Evolutionary conservation across 2,113 vertebrate species (phyloP).

Genomic region (Macrotus californicus): DNA sequence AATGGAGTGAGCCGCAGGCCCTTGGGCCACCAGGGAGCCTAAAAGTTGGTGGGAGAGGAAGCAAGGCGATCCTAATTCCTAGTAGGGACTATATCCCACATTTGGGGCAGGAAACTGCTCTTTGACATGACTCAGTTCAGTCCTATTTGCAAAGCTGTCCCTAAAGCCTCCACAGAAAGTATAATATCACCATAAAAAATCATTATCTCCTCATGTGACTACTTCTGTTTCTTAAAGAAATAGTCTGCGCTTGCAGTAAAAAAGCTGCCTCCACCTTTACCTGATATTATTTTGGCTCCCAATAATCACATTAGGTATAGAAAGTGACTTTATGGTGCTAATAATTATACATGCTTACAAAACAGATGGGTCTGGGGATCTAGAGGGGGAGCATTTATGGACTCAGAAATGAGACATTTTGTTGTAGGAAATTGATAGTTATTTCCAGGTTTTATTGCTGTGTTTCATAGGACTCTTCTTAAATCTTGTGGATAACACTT

Average conservation of each 20-base stretch:
- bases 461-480: constrained; percentile 61
- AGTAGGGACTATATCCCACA: neutral
- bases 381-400: constrained; percentile 55
- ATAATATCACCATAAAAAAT: constrained; percentile 65
- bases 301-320: constrained; percentile 71
- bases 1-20: neutral
- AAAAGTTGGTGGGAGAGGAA: neutral
- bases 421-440: constrained; percentile 70
- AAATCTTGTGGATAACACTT: constrained; percentile 67
- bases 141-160: constrained; percentile 53
- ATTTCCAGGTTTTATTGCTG: constrained; percentile 70
- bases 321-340: constrained; percentile 69
- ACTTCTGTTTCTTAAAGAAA: constrained; percentile 55
- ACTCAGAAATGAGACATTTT: constrained; percentile 72
- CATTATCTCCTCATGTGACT: constrained; percentile 29
- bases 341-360: constrained; percentile 70
- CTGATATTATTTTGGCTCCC: constrained; percentile 50
- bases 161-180: constrained; percentile 46
- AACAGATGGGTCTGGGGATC: constrained; percentile 62
- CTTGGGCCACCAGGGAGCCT: neutral
- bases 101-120: neutral
- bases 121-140: constrained; percentile 44
- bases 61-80: neutral
- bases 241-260: constrained; percentile 14
- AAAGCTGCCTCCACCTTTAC: constrained; percentile 4